Conservation (phyloP, 1,140 invertebrate genomes). For the Samia ricini region DNA sequence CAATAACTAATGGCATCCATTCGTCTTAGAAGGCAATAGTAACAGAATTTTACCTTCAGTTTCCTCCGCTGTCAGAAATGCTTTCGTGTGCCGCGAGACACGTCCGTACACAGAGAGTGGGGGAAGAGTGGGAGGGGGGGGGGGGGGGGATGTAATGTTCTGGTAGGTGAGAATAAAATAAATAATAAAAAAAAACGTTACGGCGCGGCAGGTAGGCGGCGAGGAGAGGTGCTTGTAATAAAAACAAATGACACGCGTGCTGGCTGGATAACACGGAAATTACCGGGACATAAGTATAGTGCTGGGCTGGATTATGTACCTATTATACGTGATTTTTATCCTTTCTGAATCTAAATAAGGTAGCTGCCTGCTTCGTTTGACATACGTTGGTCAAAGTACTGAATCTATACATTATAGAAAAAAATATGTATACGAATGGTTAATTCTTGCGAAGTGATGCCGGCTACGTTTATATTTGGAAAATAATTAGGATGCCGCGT, state of each 20-base stretch:
- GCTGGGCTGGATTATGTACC: constrained; percentile 7
- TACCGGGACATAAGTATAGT: constrained; percentile 29
- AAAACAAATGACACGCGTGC: constrained; percentile 54
- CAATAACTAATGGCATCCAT: background rate
- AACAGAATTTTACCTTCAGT: background rate
- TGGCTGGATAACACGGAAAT: constrained; percentile 40
- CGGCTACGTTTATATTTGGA: too few species aligned
- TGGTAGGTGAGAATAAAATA: constrained; percentile 30
- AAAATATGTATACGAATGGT: too few species aligned
- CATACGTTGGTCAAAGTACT: too few species aligned
- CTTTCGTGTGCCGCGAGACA: background rate
- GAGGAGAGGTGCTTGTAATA: constrained; percentile 43
- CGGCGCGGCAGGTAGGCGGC: constrained; percentile 22
- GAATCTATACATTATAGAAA: too few species aligned
- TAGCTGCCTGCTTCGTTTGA: too few species aligned
- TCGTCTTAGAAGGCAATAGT: background rate
- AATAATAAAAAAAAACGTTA: constrained; percentile 40
- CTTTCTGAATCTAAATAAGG: too few species aligned
- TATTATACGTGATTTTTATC: too few species aligned
- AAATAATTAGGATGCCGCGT: too few species aligned
- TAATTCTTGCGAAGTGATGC: too few species aligned
- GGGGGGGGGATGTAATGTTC: too few species aligned
- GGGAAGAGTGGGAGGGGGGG: too few species aligned
- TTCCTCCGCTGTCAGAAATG: background rate
- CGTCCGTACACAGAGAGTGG: background rate